Conservation (phyloP, 2,888 invertebrate species). For the Rhorus exstirpatorius region DNA sequence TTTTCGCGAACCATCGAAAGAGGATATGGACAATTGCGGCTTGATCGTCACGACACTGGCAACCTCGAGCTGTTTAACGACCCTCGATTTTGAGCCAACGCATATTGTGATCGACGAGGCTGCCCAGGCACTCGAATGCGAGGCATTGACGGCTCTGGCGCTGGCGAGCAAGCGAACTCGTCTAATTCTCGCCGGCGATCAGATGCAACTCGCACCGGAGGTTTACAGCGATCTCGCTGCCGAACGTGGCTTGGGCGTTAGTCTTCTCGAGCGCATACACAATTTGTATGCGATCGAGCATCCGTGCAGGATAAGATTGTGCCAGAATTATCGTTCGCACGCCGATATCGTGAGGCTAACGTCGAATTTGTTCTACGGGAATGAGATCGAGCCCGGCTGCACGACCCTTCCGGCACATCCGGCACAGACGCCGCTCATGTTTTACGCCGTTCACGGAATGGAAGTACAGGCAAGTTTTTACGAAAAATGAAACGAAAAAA, state of each 20-base stretch:
- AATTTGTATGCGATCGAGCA: slow-evolving; percentile 91
- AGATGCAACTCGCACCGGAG: slow-evolving; percentile 94
- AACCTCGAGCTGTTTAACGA: slow-evolving; percentile 92
- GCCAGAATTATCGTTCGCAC: slow-evolving; percentile 94
- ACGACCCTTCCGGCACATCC: slow-evolving; percentile 90
- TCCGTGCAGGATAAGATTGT: slow-evolving; percentile 92
- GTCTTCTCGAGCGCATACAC: slow-evolving; percentile 92
- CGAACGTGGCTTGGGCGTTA: slow-evolving; percentile 90
- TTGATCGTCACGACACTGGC: slow-evolving; percentile 93
- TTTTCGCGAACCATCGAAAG: slow-evolving; percentile 90
- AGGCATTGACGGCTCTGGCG: slow-evolving; percentile 93
- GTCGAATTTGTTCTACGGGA: slow-evolving; percentile 93
- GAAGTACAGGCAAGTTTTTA: slow-evolving; percentile 90
- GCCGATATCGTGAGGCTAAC: slow-evolving; percentile 93
- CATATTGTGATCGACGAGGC: slow-evolving; percentile 95
- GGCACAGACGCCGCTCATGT: slow-evolving; percentile 91
- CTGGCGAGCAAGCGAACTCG: slow-evolving; percentile 91
- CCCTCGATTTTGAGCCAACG: slow-evolving; percentile 90
- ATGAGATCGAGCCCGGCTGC: slow-evolving; percentile 91
- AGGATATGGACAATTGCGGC: slow-evolving; percentile 90
- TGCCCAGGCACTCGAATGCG: slow-evolving; percentile 95
- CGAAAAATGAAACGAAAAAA: no score
- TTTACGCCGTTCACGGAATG: slow-evolving; percentile 93
- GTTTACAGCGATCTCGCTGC: slow-evolving; percentile 92
- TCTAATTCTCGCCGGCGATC: slow-evolving; percentile 94